Evolutionary conservation across 2,888 invertebrate species (phyloP).

Genomic region (Lochmaea capreae): DNA sequence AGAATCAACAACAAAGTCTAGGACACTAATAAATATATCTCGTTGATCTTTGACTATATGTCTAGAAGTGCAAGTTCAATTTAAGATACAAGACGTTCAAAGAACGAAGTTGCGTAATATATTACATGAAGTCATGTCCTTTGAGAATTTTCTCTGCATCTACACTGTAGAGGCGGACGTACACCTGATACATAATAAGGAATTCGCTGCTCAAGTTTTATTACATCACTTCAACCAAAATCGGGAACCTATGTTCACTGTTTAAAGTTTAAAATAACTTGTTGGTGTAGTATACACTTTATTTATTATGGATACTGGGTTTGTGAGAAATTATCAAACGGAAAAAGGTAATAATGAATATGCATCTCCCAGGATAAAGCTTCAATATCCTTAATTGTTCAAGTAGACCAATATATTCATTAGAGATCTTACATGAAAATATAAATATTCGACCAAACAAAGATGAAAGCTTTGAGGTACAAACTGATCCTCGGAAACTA

Average conservation of each 20-base stretch:
- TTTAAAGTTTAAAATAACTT: not conserved
- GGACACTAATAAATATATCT: too few species aligned
- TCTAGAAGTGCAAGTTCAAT: conserved; percentile 1
- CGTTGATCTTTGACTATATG: too few species aligned
- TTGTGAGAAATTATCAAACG: not conserved
- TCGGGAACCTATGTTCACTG: not conserved
- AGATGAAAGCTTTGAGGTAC: too few species aligned
- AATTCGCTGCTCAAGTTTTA: not conserved
- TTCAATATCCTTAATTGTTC: too few species aligned
- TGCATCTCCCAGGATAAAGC: too few species aligned
- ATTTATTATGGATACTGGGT: not conserved
- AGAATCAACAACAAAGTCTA: too few species aligned
- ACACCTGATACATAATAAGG: conserved; percentile 4
- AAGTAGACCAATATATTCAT: too few species aligned
- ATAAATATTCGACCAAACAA: too few species aligned
- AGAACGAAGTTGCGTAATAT: not conserved
- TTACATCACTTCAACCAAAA: not conserved
- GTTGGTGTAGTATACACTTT: not conserved
- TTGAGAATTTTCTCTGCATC: conserved; percentile 5
- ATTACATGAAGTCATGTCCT: conserved; percentile 1
- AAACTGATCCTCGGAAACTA: too few species aligned
- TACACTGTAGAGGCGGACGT: not conserved
- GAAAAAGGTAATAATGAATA: too few species aligned
- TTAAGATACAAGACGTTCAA: conserved; percentile 7
- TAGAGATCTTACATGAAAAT: too few species aligned